Evolutionary conservation across 2,888 invertebrate genomes (phyloP), one percentile per base, ranked within the genome.

Genomic region (Danaus chrysippus): DNA sequence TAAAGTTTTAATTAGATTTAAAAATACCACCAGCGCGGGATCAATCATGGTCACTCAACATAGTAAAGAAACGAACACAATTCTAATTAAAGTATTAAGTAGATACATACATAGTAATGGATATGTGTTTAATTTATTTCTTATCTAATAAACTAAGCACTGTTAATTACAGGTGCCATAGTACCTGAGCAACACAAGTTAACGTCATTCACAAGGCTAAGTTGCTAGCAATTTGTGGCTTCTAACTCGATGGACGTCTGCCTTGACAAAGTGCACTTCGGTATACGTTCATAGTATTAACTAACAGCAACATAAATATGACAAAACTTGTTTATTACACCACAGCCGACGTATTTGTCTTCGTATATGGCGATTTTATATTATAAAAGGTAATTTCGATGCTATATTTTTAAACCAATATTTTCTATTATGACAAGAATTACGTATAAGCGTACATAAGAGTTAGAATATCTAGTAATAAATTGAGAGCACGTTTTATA

Each of bases 401-500:
- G 17, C 15, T 3, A 17, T 49, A 49, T 49, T 49, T 49, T 17
- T 10, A 43, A 10, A 43, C 6, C n/a, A 49, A 17, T 49, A 49
- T 17, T 49, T 17, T 17, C 17, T 49, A 17, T 49, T 49, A 17
- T 49, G 49, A 49, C 17, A 49, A 49, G 49, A 49, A 49, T 49
- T 49, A 49, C 17, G 49, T 49, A 17, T 17, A 49, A 15, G 23
- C 23, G 23, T 34, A 34, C 23, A 34, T 34, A 34, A 49, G 17
- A 11, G 17, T 49, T 49, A 49, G 49, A 54, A 56, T 54, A 54
- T 56, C 63, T 57, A 59, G 82, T 82, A 83, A 84, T 83, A 85
- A 82, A 77, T 78, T 76, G 71, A 70, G 71, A 78, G 84, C 89
- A 89, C 89, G 89, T 89, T 88, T 88, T 87, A 89, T 87, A 89